Evolutionary conservation across 2,113 vertebrate species (phyloP).

Genomic region (Carassius carassius): DNA sequence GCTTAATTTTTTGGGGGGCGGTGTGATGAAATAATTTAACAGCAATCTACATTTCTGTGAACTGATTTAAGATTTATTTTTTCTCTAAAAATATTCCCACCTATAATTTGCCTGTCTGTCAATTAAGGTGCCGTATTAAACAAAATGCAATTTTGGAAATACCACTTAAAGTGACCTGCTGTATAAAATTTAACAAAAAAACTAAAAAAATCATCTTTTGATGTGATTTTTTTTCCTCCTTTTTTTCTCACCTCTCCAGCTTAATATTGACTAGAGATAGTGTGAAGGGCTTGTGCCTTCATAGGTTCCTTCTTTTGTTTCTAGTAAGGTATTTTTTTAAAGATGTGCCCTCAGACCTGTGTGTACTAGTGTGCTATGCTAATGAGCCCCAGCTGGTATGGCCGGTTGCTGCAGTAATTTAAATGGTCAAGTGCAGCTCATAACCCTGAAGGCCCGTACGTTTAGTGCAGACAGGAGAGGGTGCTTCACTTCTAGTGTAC

Average conservation of each 20-base stretch:
- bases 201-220: background rate
- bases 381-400: conserved; percentile 95
- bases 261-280: background rate
- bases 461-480: conserved; percentile 84
- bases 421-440: conserved; percentile 98
- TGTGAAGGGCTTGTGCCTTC: conserved; percentile 1
- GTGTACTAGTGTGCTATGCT: conserved; percentile 66
- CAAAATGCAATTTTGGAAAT: conserved; percentile 26
- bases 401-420: conserved; percentile 92
- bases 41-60: conserved; percentile 28
- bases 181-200: background rate
- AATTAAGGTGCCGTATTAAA: conserved; percentile 29
- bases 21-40: conserved; percentile 31
- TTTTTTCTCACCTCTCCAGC: background rate
- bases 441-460: conserved; percentile 90
- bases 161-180: conserved; percentile 17
- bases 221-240: background rate
- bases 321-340: conserved; percentile 53
- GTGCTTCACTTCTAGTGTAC: conserved; percentile 89
- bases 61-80: conserved; percentile 23
- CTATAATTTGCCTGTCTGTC: conserved; percentile 39
- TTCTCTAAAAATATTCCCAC: conserved; percentile 15
- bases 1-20: conserved; percentile 1
- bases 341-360: conserved; percentile 57
- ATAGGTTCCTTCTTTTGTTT: conserved; percentile 45